Percentiles rank a stretch among this genome's conserved stretches.
Conservation (phyloP, 2,797 vertebrate species). For the Peromyscus nudipes region DNA sequence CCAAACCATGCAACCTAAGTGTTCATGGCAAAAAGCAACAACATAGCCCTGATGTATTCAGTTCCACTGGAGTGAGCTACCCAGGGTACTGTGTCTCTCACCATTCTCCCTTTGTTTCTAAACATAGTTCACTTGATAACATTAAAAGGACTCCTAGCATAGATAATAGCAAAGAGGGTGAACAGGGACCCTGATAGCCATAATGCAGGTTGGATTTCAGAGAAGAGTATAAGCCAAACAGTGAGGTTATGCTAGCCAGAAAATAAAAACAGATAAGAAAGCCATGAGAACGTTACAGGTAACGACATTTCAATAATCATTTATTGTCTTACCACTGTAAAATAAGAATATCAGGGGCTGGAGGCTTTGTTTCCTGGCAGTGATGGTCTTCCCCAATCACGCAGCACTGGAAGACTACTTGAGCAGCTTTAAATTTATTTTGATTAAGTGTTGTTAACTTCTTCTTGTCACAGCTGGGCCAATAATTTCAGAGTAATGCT, state of each 20-base stretch:
- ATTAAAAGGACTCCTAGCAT: neutral
- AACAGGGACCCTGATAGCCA: neutral
- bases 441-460: neutral
- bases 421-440: neutral
- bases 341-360: neutral
- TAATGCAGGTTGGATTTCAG: neutral
- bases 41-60: neutral
- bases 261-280: conserved; percentile 43
- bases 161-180: conserved; percentile 2
- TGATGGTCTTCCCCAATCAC: neutral
- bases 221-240: conserved; percentile 17
- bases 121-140: neutral
- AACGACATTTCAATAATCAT: neutral
- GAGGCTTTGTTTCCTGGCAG: neutral
- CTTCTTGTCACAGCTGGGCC: neutral
- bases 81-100: neutral
- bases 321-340: conserved; percentile 34
- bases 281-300: neutral
- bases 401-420: neutral
- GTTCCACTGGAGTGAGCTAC: neutral
- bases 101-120: neutral
- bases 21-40: neutral
- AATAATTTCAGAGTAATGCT: conserved; percentile 6
- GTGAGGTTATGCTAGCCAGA: neutral
- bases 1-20: neutral